Evolutionary conservation across 2,113 vertebrate species (phyloP), one percentile per base, ranked within the genome.

Genomic region (Trematocara unimaculatum): DNA sequence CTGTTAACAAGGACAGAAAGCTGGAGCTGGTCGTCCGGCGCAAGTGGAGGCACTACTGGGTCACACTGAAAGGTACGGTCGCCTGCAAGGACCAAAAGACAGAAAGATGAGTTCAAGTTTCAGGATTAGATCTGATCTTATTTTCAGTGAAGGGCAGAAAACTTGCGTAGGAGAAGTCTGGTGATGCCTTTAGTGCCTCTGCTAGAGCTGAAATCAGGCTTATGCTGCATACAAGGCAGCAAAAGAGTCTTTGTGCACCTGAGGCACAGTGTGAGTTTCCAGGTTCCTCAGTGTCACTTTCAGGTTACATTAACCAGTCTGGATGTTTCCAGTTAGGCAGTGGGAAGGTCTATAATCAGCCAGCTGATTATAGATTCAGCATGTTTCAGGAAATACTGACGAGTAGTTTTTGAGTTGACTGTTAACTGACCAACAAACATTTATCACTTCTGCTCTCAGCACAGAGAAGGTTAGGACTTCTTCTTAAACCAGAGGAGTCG

Each of bases 21-120:
- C 96, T 98, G 89, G 97, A 99, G 91, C 95, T 98, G 78, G 97
- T 98, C 67, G 91, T 97, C 8, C 95, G 98, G 6, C 96, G 97
- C 77, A 97, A 96, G 72, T 99, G 98, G 98, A 98, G 95, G 86
- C 97, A 97, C 20, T 98, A 97, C 93, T 99, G 98, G 98, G 97
- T 98, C 62, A 98, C 97, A 0, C 97, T 99, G 45, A 99, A 98
- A 97, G 98, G 98, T 98, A 94, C 85, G 38, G 7, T 47, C 29
- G 3, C 20, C 64, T 60, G 17, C 26, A 33, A 8, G 12, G 10
- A 60, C 55, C 23, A n/a, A 13, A 51, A 35, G 51, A 77, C 26
- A 51, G 45, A 77, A 77, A 33, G 26, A 51, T 8, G 8, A 49
- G 15, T 51, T 51, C 45, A 31, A 33, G 17, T 13, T 51, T 49